Evolutionary conservation across 2,888 invertebrate species (phyloP).

Genomic region (Adelphocoris suturalis): DNA sequence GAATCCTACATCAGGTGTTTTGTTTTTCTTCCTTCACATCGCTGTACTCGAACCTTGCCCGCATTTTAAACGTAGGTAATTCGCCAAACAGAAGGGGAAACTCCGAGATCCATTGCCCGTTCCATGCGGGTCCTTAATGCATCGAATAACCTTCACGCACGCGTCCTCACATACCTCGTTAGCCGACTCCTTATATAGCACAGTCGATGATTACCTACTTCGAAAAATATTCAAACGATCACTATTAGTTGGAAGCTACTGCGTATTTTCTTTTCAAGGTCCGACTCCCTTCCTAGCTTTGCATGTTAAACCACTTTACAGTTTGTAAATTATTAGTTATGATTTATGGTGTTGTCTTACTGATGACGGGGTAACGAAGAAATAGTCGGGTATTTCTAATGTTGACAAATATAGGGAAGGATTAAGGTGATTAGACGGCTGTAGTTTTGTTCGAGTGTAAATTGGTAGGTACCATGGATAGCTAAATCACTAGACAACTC

Average conservation of each 20-base stretch:
- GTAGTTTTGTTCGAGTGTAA: too few species aligned
- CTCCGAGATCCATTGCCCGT: not conserved
- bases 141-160: slow-evolving; percentile 7
- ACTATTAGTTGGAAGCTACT: not conserved
- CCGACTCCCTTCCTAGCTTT: not conserved
- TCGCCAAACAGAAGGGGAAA: not conserved
- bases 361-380: too few species aligned
- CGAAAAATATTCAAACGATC: not conserved
- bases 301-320: too few species aligned
- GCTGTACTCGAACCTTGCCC: not conserved
- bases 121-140: slow-evolving; percentile 15
- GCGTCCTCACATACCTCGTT: not conserved
- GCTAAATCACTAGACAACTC: too few species aligned
- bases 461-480: too few species aligned
- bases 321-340: too few species aligned
- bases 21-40: not conserved
- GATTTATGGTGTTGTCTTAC: too few species aligned
- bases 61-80: not conserved
- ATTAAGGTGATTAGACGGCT: too few species aligned
- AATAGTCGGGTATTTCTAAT: too few species aligned
- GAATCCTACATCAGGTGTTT: not conserved
- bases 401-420: too few species aligned
- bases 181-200: not conserved
- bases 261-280: not conserved
- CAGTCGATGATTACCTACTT: not conserved